phyloP scores from a whole-genome alignment of 2,113 vertebrate species.

The Gnathonemus longibarbis region DNA sequence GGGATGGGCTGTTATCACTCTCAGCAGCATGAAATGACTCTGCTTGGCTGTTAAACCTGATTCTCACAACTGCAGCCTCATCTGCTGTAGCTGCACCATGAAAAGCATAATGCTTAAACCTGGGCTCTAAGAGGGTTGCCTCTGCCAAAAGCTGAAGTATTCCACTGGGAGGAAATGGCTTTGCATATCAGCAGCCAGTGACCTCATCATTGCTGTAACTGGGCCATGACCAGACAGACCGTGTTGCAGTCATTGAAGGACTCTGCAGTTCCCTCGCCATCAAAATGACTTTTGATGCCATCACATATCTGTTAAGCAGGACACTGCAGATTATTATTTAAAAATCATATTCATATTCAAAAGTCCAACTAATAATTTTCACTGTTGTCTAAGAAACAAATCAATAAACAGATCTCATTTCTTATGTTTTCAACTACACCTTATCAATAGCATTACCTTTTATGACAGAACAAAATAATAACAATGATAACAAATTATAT shows the following conservation, averaged over 20 bases:
- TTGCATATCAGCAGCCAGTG: not conserved
- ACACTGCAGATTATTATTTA: not conserved
- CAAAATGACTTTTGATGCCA: not conserved
- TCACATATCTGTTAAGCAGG: not conserved
- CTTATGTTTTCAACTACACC: not conserved
- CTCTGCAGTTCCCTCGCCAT: not conserved
- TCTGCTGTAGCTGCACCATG: not conserved
- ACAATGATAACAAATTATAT: not conserved
- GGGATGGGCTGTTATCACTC: not conserved
- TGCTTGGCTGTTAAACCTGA: not conserved
- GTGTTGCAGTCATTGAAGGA: not conserved
- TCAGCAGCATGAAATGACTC: not conserved
- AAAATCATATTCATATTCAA: too few relatives aligned
- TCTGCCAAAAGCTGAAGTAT: not conserved
- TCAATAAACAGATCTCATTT: not conserved
- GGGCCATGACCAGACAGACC: not conserved
- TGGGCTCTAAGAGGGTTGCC: not conserved
- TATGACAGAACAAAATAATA: not conserved
- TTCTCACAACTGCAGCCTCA: not conserved
- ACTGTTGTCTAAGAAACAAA: not conserved
- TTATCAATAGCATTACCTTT: not conserved
- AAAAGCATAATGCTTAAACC: not conserved
- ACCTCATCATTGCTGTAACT: not conserved
- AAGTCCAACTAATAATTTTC: not conserved
- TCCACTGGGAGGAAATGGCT: not conserved